phyloP scores from a whole-genome alignment of 2,888 invertebrate species.

The Drosophila basisetae region DNA sequence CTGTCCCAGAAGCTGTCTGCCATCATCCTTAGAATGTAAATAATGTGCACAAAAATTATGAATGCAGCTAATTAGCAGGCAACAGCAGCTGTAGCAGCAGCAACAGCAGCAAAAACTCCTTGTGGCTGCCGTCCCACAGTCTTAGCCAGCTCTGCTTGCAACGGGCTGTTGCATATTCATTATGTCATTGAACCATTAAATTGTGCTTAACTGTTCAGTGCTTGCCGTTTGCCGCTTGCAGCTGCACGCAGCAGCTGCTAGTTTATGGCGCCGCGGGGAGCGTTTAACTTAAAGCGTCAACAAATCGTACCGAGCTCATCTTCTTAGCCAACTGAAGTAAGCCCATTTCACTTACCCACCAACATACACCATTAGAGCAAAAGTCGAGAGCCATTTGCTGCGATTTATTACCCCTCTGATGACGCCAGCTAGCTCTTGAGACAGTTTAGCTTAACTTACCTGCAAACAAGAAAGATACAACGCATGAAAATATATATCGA shows the following conservation, averaged over 20 bases:
- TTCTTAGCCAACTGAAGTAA: constrained; percentile 18
- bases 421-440: constrained; percentile 36
- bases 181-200: constrained; percentile 83
- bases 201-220: constrained; percentile 74
- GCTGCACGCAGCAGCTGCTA: constrained; percentile 14
- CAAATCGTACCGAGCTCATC: constrained; percentile 63
- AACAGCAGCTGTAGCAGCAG: constrained; percentile 38
- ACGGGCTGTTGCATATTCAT: constrained; percentile 76
- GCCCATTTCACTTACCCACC: constrained; percentile 25
- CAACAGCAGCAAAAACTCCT: neutral
- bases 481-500: constrained; percentile 22
- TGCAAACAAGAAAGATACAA: constrained; percentile 56
- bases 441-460: constrained; percentile 71
- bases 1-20: constrained; percentile 33
- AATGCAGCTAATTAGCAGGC: constrained; percentile 79
- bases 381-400: constrained; percentile 68
- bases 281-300: constrained; percentile 77
- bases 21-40: constrained; percentile 75
- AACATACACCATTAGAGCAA: constrained; percentile 20
- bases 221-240: constrained; percentile 18
- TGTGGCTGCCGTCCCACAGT: constrained; percentile 5
- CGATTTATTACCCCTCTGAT: constrained; percentile 60
- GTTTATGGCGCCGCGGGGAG: constrained; percentile 73
- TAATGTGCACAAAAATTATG: constrained; percentile 79
- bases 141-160: constrained; percentile 36